These are phyloP conservation scores for Willisornis vidua DNA, from an alignment of 2,113 vertebrate genomes.

Conservation along the genomic window DNA sequence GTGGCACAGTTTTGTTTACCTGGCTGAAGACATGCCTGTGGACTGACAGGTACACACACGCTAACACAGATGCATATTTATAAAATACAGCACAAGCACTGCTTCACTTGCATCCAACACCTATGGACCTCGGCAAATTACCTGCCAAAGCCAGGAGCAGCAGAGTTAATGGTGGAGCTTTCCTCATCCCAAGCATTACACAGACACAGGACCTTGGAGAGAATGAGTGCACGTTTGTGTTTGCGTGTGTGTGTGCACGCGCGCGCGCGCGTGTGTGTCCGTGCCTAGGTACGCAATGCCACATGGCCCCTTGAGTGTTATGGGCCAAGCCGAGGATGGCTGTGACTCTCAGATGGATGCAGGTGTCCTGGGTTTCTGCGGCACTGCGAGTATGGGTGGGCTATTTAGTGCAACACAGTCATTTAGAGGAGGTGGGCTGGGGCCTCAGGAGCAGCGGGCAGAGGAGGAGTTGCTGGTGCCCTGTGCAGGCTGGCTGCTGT, in stretches of 20 bases:
- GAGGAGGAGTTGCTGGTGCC: neutral
- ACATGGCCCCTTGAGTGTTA: neutral
- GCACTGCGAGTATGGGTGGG: neutral
- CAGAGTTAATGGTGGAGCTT: neutral
- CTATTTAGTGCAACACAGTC: neutral
- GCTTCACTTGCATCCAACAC: slow-evolving; percentile 7
- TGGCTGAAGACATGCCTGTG: neutral
- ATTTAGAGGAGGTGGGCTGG: neutral
- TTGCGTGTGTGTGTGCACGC: neutral
- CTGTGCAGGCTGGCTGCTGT: neutral
- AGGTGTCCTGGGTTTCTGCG: slow-evolving; percentile 22
- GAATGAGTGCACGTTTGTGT: neutral
- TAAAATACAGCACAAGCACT: slow-evolving; percentile 10
- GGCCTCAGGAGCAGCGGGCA: neutral
- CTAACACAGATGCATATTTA: neutral
- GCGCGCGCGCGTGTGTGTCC: neutral
- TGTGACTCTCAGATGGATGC: neutral
- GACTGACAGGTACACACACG: neutral
- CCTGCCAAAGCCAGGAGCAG: slow-evolving; percentile 4
- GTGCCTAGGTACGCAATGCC: neutral
- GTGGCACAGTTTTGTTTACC: neutral
- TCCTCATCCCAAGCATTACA: neutral
- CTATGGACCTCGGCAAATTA: neutral
- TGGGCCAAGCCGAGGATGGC: neutral
- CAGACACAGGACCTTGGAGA: neutral